These are phyloP conservation scores for Carassius carassius DNA, from an alignment of 2,113 vertebrate species.

Conservation along the genomic window DNA sequence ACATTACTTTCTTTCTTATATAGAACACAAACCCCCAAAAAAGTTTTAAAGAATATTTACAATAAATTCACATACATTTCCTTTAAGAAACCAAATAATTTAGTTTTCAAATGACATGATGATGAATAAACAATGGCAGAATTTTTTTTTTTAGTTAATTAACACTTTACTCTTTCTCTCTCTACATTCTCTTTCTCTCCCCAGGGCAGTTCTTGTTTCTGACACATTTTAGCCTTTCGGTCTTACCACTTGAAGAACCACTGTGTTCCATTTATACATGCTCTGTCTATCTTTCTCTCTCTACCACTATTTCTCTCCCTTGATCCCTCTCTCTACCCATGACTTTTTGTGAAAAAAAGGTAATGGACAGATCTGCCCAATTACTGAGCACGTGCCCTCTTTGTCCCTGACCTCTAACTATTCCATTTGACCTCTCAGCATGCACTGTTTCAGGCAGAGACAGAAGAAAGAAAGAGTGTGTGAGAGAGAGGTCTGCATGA, in stretches of 20 bases:
- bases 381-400: slow-evolving; percentile 31
- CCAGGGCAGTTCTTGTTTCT: background rate
- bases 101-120: background rate
- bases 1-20: background rate
- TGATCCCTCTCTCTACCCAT: background rate
- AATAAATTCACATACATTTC: background rate
- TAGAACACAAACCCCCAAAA: background rate
- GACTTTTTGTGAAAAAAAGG: slow-evolving; percentile 22
- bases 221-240: slow-evolving; percentile 14
- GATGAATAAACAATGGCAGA: background rate
- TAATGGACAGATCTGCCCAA: slow-evolving; percentile 46
- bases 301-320: background rate
- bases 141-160: background rate
- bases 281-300: slow-evolving; percentile 2
- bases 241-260: slow-evolving; percentile 21
- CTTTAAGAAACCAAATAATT: background rate
- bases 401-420: slow-evolving; percentile 37
- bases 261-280: slow-evolving; percentile 1
- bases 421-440: slow-evolving; percentile 44
- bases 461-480: slow-evolving; percentile 19
- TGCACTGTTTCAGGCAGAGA: background rate
- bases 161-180: background rate
- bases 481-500: background rate
- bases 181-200: background rate
- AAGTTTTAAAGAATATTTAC: background rate